Conservation (phyloP, 2,888 invertebrate genomes). For the Heteropelma amictum region DNA sequence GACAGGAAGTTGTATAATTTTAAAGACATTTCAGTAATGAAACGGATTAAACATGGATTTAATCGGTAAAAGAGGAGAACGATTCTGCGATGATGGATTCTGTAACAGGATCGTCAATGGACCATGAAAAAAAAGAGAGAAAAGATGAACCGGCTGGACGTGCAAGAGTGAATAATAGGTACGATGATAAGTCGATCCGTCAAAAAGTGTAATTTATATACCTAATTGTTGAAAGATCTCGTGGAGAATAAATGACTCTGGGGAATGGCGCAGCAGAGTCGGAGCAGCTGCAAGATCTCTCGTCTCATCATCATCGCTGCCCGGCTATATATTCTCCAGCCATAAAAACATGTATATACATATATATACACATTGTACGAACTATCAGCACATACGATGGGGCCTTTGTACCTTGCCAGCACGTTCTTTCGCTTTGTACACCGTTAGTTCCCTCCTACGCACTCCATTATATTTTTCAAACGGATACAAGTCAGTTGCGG, state of each 20-base stretch:
- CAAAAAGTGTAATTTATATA: conserved; percentile 61
- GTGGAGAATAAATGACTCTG: conserved; percentile 58
- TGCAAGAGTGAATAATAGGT: conserved; percentile 60
- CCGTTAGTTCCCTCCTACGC: conserved; percentile 36
- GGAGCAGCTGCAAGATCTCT: conserved; percentile 53
- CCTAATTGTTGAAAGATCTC: conserved; percentile 60
- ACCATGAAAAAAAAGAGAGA: conserved; percentile 25
- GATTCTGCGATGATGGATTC: no score
- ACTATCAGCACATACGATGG: neutral
- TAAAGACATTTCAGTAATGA: no score
- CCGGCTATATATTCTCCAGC: conserved; percentile 5
- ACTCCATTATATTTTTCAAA: conserved; percentile 47
- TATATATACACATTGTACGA: neutral
- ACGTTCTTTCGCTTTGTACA: conserved; percentile 28
- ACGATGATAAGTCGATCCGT: conserved; percentile 62
- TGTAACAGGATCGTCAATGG: conserved; percentile 26
- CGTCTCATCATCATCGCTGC: conserved; percentile 37
- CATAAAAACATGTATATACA: neutral
- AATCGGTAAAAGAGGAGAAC: no score
- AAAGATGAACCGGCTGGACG: conserved; percentile 26
- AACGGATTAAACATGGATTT: no score
- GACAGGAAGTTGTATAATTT: no score
- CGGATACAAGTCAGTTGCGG: conserved; percentile 42
- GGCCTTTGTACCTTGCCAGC: conserved; percentile 35
- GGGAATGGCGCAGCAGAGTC: conserved; percentile 33